Evolutionary conservation across 2,797 vertebrate species (phyloP), one percentile per base, ranked within the genome.

Genomic region (Phrynocephalus forsythii): DNA sequence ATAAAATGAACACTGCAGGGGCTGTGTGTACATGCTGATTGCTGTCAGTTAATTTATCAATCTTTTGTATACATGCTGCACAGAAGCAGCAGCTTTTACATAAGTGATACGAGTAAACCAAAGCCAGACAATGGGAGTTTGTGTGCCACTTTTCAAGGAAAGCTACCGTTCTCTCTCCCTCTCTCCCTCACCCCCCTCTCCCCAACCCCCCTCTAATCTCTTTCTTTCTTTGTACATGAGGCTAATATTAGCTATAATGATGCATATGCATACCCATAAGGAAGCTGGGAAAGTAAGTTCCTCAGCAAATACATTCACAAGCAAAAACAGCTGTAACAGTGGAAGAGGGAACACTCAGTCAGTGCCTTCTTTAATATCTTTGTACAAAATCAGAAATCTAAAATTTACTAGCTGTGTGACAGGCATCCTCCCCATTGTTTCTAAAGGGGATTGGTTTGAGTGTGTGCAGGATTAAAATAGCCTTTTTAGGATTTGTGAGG

Each of bases 151-250:
- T 56, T 71, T 91, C 94, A 93, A 83, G 87, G 20, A 92, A 90
- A 80, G 89, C 82, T 89, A 91, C 90, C 87, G 89, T 68, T 86
- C 86, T 91, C 56, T 93, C 92, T 92, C 91, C 24, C 6, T 73
- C 13, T 56, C 50, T 28, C 83, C 92, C 52, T 56, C 38, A 3
- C 38, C 38, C 38, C 38, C 38, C 38, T 38, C 38, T 38, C 38
- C 38, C 38, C 38, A 38, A 44, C 3, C 38, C 38, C 38, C 38
- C 38, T 44, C 38, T 44, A 44, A 44, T 91, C 56, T 93, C 92
- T 92, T 91, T 26, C 6, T 73, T 11, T 72, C n/a, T 28, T 92
- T 66, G 26, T 9, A 68, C 84, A 85, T 86, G 73, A 91, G 92
- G 85, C 86, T 90, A 6, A 15, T 82, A 76, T 88, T 9, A 0